Evolutionary conservation across 2,113 vertebrate genomes (phyloP), one percentile per base, ranked within the genome.

Genomic region (Aleadryas rufinucha): DNA sequence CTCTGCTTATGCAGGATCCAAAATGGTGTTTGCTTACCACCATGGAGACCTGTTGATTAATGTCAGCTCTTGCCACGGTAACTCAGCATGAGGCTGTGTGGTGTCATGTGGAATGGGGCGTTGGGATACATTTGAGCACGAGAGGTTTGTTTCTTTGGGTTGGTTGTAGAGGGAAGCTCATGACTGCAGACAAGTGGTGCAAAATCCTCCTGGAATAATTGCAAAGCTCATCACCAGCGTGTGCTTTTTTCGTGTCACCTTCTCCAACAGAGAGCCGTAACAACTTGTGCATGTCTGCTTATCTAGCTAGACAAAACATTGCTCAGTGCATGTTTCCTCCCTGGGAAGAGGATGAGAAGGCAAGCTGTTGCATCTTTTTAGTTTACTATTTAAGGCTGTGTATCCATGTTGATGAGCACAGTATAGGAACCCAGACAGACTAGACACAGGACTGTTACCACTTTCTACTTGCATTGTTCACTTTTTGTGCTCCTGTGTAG

Each of bases 221-320:
- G 63, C 45, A 50, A 33, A 84, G 69, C 89, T 93, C 27, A 42
- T 75, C 84, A 66, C 27, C 52, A 75, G 37, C 2, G 0, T 87
- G 44, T 75, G 89, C 41, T 85, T 90, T 93, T 91, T 84, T 84
- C 0, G 0, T 84, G 80, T 94, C 77, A 75, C 94, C 89, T 95
- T 93, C 60, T 89, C 76, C 65, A 76, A 61, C 80, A 91, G 75
- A 81, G 56, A 91, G 89, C 42, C 0, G 0, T 84, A 94, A 87
- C 84, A 92, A 94, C 86, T 95, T 91, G 64, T 77, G 72, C 41
- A 7, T 82, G 80, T 86, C 71, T 95, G 60, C 72, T 81, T 91
- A 74, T 92, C 56, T 84, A 1, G 92, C 85, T 95, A 97, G 93
- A 87, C 91, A 68, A 92, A 96, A 97, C 81, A 94, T 92, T 94